Base-by-base conservation (phyloP, 1,140 invertebrate genomes). In the Magallana angulata region DNA sequence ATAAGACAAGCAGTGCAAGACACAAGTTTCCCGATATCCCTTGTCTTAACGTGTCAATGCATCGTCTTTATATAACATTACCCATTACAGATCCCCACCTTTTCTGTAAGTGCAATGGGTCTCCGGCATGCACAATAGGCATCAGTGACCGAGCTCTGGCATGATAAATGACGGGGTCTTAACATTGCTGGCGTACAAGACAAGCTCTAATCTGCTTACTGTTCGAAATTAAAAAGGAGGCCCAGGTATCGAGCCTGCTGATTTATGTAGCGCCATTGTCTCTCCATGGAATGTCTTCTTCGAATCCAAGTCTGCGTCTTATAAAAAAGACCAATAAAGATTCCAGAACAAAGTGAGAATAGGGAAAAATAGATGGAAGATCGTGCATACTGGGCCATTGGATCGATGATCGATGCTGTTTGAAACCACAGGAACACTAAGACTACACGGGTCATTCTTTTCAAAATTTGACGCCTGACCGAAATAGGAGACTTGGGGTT, bases 51-150 rank as follows among this genome's bases (percentile, higher is more conserved):
- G 36, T 76, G 24, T 76, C 36, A 30, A 48, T 30, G 36, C 68
- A 30, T 18, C 24, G 36, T 30, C 36, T 76, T 76, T 18, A 76
- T 76, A 30, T 64, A 16, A 64, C 60, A 18, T 4, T 30, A 76
- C 24, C 24, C 11, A 30, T 24, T 30, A 11, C 18, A 24, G 12
- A 6, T 48, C 1, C 36, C 2, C 12, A 11, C 24, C 14, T 12
- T 4, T 76, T 76, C 36, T 76, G 24, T 76, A 12, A 76, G 68
- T 76, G 68, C 68, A 76, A 76, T 24, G 68, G 36, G 11, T 76
- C 24, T 12, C 36, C 1, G 9, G 24, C 68, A 76, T 76, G 68
- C 68, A 76, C 24, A 76, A 30, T 5, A 7, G 24, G 5, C 68
- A 76, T 76, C 24, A 76, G 36, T 76, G 68, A 30, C 68, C 68